Conservation (phyloP, 2,113 vertebrate species). For the Syngnathus typhle region DNA sequence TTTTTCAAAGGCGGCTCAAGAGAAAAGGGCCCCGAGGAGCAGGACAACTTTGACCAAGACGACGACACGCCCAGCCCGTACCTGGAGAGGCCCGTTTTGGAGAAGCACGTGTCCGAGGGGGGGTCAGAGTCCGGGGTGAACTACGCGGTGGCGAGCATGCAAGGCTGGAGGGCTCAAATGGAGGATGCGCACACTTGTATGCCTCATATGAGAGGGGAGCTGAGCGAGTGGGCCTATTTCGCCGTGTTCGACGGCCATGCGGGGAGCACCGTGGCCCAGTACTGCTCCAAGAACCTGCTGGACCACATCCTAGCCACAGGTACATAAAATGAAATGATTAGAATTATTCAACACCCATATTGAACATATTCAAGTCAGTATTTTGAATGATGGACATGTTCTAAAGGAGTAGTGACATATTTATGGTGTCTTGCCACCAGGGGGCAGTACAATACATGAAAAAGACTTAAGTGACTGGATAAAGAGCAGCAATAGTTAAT, state of each 20-base stretch:
- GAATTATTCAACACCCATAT: neutral
- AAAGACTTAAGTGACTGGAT: too few relatives aligned
- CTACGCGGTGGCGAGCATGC: slow-evolving; percentile 71
- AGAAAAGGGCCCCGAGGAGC: slow-evolving; percentile 38
- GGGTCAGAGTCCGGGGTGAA: slow-evolving; percentile 52
- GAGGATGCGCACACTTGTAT: slow-evolving; percentile 73
- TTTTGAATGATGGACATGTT: too few relatives aligned
- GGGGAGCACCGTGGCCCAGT: slow-evolving; percentile 70
- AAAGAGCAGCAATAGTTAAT: too few relatives aligned
- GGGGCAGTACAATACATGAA: too few relatives aligned
- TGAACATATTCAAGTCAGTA: too few relatives aligned
- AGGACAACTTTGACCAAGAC: slow-evolving; percentile 49
- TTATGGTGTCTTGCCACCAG: too few relatives aligned
- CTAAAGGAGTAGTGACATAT: too few relatives aligned
- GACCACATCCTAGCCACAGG: slow-evolving; percentile 69
- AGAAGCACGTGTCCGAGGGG: slow-evolving; percentile 68
- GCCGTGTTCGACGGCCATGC: slow-evolving; percentile 77
- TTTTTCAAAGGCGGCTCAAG: slow-evolving; percentile 69
- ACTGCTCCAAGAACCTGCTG: slow-evolving; percentile 73
- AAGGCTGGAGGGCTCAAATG: slow-evolving; percentile 76
- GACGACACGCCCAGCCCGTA: slow-evolving; percentile 55
- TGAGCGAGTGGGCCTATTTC: slow-evolving; percentile 72
- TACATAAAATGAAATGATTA: slow-evolving; percentile 20
- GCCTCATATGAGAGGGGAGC: slow-evolving; percentile 55
- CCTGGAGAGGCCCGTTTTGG: slow-evolving; percentile 61